Base-by-base conservation (phyloP, 2,113 vertebrate species). In the Entosphenus tridentatus region DNA sequence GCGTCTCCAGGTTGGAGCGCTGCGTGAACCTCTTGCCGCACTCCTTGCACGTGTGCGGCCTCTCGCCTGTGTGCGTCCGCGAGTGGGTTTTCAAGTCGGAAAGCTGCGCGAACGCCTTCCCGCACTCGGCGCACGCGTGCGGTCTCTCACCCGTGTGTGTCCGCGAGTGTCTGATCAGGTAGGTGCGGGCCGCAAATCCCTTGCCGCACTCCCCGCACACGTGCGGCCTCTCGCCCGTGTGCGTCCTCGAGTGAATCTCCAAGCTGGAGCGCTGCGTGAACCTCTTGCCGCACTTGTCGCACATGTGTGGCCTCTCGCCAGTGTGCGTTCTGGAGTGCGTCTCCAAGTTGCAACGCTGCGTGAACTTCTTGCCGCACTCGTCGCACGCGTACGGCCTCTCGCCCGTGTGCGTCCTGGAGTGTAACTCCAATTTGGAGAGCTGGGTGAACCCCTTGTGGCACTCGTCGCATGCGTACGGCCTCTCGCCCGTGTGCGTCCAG, bases 201-300 rank as follows among this genome's bases (percentile, higher is more conserved):
- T 81, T 83, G 0, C 79, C 77, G 11, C 82, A 82, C 62, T 76
- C 68, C 0, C 68, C 11, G 18, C 82, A 83, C 10, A 56, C 10
- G 17, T 76, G 77, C 0, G 78, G 78, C 11, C 76, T 76, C 39
- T 39, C 39, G 39, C 39, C 39, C 39, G 39, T 39, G 39, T 39
- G 39, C 71, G 72, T 74, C 55, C 74, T 67, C 54, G 67, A 67
- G 72, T 81, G 81, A 67, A 74, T 77, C 18, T 72, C 73, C 55
- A 80, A 68, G 69, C 76, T 78, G 72, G 77, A 78, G 57, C 76
- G 72, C 76, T 78, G 77, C 2, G 77, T 72, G 56, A 82, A 80
- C 2, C 70, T 68, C 2, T 75, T 75, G 10, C 75, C 73, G 2
- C 81, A 83, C 9, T 73, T 69, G n/a, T 69, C 16, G 21, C 81